Conservation (phyloP, 1,140 invertebrate genomes). For the Araneus ventricosus region DNA sequence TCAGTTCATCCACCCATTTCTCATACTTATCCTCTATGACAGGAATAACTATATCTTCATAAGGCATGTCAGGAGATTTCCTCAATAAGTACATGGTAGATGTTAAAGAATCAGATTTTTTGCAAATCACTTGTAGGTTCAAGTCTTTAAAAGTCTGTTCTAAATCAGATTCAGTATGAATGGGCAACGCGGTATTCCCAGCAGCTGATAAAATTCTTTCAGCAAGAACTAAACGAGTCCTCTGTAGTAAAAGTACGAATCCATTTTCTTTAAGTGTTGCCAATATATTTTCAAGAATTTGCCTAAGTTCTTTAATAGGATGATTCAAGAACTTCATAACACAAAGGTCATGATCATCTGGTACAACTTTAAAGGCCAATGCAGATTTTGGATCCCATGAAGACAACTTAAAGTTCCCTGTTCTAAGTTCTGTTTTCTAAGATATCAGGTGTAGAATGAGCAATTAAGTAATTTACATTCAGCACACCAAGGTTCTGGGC, state of each 20-base stretch:
- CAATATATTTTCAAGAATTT: slow-evolving; percentile 78
- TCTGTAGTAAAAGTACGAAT: slow-evolving; percentile 89
- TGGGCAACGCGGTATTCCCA: slow-evolving; percentile 59
- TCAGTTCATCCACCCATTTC: slow-evolving; percentile 87
- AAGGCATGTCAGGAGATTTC: slow-evolving; percentile 71
- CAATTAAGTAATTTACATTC: slow-evolving; percentile 80
- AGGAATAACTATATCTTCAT: slow-evolving; percentile 78
- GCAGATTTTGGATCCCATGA: slow-evolving; percentile 78
- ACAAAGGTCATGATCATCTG: slow-evolving; percentile 79
- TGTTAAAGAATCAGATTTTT: slow-evolving; percentile 78
- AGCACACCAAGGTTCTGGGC: slow-evolving; percentile 79
- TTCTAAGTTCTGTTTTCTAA: slow-evolving; percentile 78
- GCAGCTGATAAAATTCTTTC: slow-evolving; percentile 77
- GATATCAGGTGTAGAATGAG: slow-evolving; percentile 78
- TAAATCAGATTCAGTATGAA: slow-evolving; percentile 40
- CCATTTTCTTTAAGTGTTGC: slow-evolving; percentile 86
- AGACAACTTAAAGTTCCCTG: slow-evolving; percentile 77
- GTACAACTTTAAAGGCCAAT: slow-evolving; percentile 59
- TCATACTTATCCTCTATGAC: slow-evolving; percentile 80
- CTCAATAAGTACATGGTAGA: slow-evolving; percentile 79
- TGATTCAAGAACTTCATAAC: slow-evolving; percentile 79
- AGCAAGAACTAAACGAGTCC: slow-evolving; percentile 81
- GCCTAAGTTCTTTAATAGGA: slow-evolving; percentile 79
- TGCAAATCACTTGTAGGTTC: slow-evolving; percentile 77
- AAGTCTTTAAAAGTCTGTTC: slow-evolving; percentile 72